A percentile compares a stretch with the other conserved stretches of the same genome.
Conservation (phyloP, 2,113 vertebrate species). For the Terrapene triunguis region DNA sequence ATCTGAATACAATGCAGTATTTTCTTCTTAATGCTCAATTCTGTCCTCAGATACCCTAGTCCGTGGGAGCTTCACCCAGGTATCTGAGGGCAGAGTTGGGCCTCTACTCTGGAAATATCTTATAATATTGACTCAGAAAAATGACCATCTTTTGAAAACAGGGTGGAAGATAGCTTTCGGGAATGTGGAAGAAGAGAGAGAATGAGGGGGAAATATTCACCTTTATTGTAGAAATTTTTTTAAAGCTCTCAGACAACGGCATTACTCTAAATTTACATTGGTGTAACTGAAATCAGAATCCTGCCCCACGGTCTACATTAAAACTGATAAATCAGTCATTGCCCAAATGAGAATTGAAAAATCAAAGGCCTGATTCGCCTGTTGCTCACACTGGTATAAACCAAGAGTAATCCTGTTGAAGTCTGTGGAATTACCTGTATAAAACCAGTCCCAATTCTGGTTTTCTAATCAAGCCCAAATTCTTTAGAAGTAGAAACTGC, state of each 20-base stretch:
- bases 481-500: constrained; percentile 21
- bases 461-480: neutral
- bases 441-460: neutral
- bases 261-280: accelerated
- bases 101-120: neutral
- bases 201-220: neutral
- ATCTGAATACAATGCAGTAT: neutral
- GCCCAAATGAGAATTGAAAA: constrained; percentile 20
- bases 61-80: accelerated
- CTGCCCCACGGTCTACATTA: neutral
- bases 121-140: neutral
- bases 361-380: neutral
- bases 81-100: neutral
- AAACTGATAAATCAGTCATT: constrained; percentile 40
- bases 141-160: neutral
- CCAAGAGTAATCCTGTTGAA: neutral
- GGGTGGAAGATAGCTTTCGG: neutral
- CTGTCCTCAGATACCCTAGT: neutral
- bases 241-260: neutral
- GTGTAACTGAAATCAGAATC: constrained; percentile 13
- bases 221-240: neutral
- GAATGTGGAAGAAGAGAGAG: neutral
- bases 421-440: neutral
- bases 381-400: constrained; percentile 19
- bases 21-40: neutral